Percentiles rank a stretch among this genome's conserved stretches.
These are phyloP conservation scores for Dasysyrphus albostriatus DNA, from an alignment of 2,888 invertebrate species.

Conservation along the genomic window DNA sequence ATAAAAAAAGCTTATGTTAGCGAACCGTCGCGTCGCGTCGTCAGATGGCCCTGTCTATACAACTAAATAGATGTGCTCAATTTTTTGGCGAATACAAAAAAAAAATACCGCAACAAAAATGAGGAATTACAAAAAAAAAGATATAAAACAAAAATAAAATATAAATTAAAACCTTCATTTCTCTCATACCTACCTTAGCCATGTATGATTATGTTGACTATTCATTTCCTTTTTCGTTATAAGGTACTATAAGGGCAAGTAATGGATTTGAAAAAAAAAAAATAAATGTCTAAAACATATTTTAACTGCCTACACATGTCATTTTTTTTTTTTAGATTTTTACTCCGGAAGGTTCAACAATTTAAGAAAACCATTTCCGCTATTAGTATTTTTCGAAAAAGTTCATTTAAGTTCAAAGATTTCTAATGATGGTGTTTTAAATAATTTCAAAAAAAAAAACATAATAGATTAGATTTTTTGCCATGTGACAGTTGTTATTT, in stretches of 20 bases:
- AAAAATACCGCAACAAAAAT: constrained; percentile 59
- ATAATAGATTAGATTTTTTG: no score
- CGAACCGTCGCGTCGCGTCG: constrained; percentile 69
- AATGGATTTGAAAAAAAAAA: constrained; percentile 6
- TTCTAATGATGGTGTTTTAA: no score
- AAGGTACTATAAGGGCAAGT: constrained; percentile 6
- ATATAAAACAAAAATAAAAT: constrained; percentile 51
- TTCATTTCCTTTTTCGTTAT: constrained; percentile 1
- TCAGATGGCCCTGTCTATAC: constrained; percentile 61
- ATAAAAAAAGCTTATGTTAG: constrained; percentile 63
- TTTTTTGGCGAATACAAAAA: constrained; percentile 71
- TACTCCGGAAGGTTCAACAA: no score
- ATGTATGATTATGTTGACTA: constrained; percentile 38
- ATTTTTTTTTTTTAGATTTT: no score
- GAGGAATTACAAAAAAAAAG: constrained; percentile 33
- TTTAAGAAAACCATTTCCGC: no score
- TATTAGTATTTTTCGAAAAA: no score
- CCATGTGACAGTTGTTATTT: no score
- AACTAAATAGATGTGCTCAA: constrained; percentile 71
- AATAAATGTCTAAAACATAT: no score
- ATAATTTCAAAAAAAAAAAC: no score
- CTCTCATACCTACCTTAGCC: constrained; percentile 41
- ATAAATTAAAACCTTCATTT: constrained; percentile 62
- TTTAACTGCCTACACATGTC: no score
- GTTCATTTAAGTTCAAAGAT: no score